phyloP scores from a whole-genome alignment of 2,888 invertebrate genomes.

The Nineta flava region DNA sequence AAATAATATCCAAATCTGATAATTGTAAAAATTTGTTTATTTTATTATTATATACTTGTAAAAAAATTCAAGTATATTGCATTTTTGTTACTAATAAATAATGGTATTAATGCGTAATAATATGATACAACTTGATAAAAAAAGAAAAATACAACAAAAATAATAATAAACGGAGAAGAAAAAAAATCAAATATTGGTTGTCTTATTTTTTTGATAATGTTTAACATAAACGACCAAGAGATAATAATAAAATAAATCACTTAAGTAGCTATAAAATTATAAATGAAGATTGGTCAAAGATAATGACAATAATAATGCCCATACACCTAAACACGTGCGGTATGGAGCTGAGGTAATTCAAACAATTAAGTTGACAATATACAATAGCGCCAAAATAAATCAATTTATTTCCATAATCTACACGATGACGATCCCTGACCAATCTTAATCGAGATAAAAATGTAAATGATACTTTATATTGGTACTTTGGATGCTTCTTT shows the following conservation, averaged over 20 bases:
- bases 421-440: too few species aligned
- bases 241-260: neutral
- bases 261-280: too few species aligned
- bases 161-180: neutral
- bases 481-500: too few species aligned
- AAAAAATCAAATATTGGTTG: neutral
- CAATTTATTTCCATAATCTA: too few species aligned
- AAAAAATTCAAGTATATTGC: conserved; percentile 6
- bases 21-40: conserved; percentile 6
- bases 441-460: too few species aligned
- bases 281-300: too few species aligned
- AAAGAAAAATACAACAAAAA: neutral
- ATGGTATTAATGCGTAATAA: conserved; percentile 4
- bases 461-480: too few species aligned
- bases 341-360: too few species aligned
- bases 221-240: neutral
- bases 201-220: neutral
- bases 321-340: too few species aligned
- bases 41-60: conserved; percentile 6
- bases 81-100: conserved; percentile 7
- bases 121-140: neutral
- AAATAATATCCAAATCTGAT: neutral
- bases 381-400: too few species aligned
- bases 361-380: too few species aligned
- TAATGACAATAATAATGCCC: too few species aligned